Evolutionary conservation across 2,113 vertebrate genomes (phyloP).

Genomic region (Ailurus styani): DNA sequence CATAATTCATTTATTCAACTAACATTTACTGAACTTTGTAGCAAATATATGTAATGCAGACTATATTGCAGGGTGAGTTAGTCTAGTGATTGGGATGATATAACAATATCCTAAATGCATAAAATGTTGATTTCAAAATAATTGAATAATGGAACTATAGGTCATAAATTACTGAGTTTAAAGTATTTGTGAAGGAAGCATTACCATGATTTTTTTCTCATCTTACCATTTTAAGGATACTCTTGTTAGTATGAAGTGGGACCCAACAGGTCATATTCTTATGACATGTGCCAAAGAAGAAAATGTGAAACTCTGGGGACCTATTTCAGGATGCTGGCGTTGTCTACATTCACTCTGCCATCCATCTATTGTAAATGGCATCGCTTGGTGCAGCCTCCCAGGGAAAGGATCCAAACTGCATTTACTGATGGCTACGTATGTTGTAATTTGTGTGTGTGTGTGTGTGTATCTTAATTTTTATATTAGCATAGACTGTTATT

Average conservation of each 20-base stretch:
- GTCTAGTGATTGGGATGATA: background rate
- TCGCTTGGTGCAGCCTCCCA: conserved; percentile 90
- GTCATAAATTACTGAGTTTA: background rate
- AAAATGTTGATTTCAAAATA: conserved; percentile 44
- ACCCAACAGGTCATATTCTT: conserved; percentile 89
- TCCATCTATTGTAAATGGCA: conserved; percentile 88
- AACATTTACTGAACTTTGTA: background rate
- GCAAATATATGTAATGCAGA: background rate
- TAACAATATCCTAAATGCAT: background rate
- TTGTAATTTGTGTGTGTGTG: conserved; percentile 38
- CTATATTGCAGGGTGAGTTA: background rate
- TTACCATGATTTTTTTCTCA: background rate
- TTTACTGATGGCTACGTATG: conserved; percentile 92
- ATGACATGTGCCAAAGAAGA: conserved; percentile 97
- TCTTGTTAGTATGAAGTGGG: conserved; percentile 92
- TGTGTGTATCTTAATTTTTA: conserved; percentile 11
- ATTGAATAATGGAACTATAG: background rate
- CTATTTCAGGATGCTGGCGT: conserved; percentile 84
- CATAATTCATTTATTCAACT: background rate
- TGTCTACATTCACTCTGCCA: conserved; percentile 89
- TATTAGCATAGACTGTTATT: background rate
- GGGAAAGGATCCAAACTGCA: conserved; percentile 87
- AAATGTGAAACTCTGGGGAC: conserved; percentile 92
- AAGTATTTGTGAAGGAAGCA: conserved; percentile 16
- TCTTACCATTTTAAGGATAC: conserved; percentile 85